These are phyloP conservation scores for Hyla sarda DNA, from an alignment of 2,113 vertebrate species.

Conservation along the genomic window DNA sequence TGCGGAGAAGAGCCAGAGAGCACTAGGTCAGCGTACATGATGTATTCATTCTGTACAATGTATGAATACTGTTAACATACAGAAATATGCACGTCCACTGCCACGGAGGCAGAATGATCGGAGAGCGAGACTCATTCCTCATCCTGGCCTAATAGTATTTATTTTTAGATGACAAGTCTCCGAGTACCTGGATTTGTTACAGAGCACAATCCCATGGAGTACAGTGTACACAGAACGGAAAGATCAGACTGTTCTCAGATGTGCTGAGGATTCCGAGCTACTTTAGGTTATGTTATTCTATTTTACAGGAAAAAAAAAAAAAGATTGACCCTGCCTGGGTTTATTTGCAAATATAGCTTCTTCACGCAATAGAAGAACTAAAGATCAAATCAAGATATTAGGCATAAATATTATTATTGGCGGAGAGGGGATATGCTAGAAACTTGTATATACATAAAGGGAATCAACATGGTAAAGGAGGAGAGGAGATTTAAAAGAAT, in stretches of 20 bases:
- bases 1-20: neutral
- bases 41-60: neutral
- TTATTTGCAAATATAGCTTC: too few species aligned
- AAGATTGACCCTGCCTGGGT: neutral
- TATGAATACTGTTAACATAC: neutral
- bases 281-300: conserved; percentile 15
- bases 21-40: neutral
- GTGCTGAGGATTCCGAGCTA: neutral
- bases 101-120: neutral
- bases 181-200: conserved; percentile 6
- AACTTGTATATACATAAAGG: too few species aligned
- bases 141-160: conserved; percentile 2
- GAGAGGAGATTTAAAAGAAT: too few species aligned
- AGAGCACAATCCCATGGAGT: conserved; percentile 6
- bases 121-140: neutral
- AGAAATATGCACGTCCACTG: neutral
- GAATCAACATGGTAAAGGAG: too few species aligned
- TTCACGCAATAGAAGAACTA: neutral
- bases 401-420: neutral
- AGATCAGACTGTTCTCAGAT: conserved; percentile 22
- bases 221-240: conserved; percentile 23
- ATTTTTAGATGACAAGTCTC: conserved; percentile 27
- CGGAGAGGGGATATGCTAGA: too few species aligned
- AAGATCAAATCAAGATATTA: neutral
- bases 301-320: neutral